These are phyloP conservation scores for Drosophila cardini DNA, from an alignment of 1,140 invertebrate genomes.

Conservation along the genomic window DNA sequence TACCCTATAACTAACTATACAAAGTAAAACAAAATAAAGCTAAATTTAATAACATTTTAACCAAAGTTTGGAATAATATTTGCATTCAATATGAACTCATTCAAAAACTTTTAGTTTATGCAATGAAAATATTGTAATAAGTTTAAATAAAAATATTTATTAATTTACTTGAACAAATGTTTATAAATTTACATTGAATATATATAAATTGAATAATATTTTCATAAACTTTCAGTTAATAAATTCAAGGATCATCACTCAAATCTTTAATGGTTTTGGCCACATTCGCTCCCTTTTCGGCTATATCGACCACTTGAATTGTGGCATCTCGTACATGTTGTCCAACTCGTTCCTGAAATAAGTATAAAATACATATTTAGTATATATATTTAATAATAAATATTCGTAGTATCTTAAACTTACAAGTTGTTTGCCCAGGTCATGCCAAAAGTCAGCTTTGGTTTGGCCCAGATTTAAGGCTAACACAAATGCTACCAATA, in stretches of 20 bases:
- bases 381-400: not conserved
- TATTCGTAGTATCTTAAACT: constrained; percentile 21
- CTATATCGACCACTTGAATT: constrained; percentile 64
- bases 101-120: too few species aligned
- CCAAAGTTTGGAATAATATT: too few species aligned
- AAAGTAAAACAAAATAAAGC: too few species aligned
- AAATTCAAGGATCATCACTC: not conserved
- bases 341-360: constrained; percentile 63
- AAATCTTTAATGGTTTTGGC: not conserved
- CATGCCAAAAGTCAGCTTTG: constrained; percentile 71
- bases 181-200: too few species aligned
- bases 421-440: constrained; percentile 49
- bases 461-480: constrained; percentile 65
- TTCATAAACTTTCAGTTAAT: not conserved
- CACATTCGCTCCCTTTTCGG: constrained; percentile 60
- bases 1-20: too few species aligned
- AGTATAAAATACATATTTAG: not conserved
- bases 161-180: too few species aligned
- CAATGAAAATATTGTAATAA: too few species aligned
- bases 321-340: constrained; percentile 75
- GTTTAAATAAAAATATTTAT: too few species aligned
- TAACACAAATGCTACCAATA: constrained; percentile 66
- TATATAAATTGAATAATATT: too few species aligned
- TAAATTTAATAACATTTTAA: too few species aligned
- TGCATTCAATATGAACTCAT: too few species aligned